A percentile compares a stretch with the other conserved stretches of the same genome.
These are phyloP conservation scores for Poliocrania exsul DNA, from an alignment of 2,797 vertebrate species.

Conservation along the genomic window DNA sequence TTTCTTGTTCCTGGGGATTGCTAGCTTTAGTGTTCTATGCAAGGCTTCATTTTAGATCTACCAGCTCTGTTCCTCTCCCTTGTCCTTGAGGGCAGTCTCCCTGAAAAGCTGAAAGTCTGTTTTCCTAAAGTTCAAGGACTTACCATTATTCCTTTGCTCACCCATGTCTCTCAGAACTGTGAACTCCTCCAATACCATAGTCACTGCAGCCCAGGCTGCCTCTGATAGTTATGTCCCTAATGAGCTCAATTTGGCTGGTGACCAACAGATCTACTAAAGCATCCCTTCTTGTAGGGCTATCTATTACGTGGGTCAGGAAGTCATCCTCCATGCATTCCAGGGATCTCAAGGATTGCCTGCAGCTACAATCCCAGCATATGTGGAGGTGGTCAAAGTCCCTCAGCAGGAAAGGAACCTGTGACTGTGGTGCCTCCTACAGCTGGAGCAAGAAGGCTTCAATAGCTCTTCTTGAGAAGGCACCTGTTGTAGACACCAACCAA, in stretches of 20 bases:
- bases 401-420: neutral
- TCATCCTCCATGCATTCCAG: neutral
- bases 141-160: too few species aligned
- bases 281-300: neutral
- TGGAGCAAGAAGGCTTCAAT: neutral
- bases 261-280: neutral
- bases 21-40: neutral
- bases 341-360: neutral
- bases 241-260: neutral
- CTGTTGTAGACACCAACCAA: neutral
- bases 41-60: neutral
- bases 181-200: neutral
- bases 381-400: neutral
- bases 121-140: too few species aligned
- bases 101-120: neutral
- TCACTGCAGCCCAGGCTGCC: neutral
- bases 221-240: too few species aligned
- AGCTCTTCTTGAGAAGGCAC: neutral
- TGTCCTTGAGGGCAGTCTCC: neutral
- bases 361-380: neutral
- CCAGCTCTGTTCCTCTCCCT: neutral
- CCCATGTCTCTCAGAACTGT: neutral
- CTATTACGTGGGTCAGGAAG: neutral
- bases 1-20: neutral
- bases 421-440: neutral